A percentile compares a stretch with the other conserved stretches of the same genome.
Evolutionary conservation across 1,140 invertebrate species (phyloP).

Genomic region (Hycleus cichorii): DNA sequence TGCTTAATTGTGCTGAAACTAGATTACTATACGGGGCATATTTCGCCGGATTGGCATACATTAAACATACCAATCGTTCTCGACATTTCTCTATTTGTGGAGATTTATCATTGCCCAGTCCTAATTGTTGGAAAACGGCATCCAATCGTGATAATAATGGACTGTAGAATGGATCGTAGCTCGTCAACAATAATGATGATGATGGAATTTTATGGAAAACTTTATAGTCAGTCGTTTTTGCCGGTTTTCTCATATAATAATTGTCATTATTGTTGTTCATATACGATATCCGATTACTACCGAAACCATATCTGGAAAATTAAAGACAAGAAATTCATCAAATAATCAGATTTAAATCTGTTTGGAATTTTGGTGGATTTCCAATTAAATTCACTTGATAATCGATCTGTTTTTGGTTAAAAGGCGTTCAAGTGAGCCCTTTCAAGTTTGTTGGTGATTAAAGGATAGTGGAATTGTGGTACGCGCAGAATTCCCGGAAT

Average conservation of each 20-base stretch:
- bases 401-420: too few relatives aligned
- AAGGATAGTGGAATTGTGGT: too few relatives aligned
- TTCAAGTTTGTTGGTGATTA: too few relatives aligned
- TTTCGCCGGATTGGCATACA: conserved; percentile 78
- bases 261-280: conserved; percentile 44
- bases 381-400: too few relatives aligned
- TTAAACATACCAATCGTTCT: conserved; percentile 74
- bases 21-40: conserved; percentile 80
- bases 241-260: conserved; percentile 44
- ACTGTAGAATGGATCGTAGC: conserved; percentile 82
- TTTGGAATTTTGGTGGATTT: too few relatives aligned
- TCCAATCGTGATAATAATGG: conserved; percentile 72
- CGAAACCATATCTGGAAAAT: conserved; percentile 43
- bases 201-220: conserved; percentile 78
- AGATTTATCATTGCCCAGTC: conserved; percentile 43
- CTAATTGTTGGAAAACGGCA: conserved; percentile 71
- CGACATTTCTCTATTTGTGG: conserved; percentile 60
- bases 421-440: too few relatives aligned
- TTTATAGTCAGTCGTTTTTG: conserved; percentile 43
- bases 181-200: conserved; percentile 70
- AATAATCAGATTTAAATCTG: too few relatives aligned
- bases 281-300: conserved; percentile 42
- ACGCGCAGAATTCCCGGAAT: too few relatives aligned
- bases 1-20: conserved; percentile 77
- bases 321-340: neutral